Evolutionary conservation across 2,888 invertebrate genomes (phyloP).

Genomic region (Saturnia japonica): DNA sequence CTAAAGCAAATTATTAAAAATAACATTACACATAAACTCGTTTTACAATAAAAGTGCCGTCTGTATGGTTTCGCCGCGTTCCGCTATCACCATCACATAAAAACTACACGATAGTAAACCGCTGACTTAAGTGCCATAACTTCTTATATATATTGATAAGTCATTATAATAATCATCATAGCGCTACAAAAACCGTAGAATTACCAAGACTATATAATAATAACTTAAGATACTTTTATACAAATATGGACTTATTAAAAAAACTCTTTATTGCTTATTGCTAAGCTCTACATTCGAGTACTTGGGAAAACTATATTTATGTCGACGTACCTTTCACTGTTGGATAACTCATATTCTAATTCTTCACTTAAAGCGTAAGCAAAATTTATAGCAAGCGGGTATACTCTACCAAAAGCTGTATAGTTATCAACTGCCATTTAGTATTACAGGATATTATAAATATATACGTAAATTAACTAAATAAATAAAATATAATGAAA

Average conservation of each 20-base stretch:
- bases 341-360: slow-evolving; percentile 37
- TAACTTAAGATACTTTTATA: background rate
- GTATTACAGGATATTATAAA: slow-evolving; percentile 1
- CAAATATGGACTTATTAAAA: background rate
- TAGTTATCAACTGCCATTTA: background rate
- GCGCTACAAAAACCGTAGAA: slow-evolving; percentile 25
- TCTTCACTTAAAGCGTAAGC: slow-evolving; percentile 21
- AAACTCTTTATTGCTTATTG: background rate
- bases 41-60: slow-evolving; percentile 16
- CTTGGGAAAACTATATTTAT: slow-evolving; percentile 16
- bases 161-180: slow-evolving; percentile 14
- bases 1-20: slow-evolving; percentile 18
- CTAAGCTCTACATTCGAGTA: background rate
- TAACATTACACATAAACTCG: slow-evolving; percentile 12
- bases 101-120: slow-evolving; percentile 13
- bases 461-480: background rate
- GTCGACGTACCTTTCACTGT: slow-evolving; percentile 39
- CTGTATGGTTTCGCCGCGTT: slow-evolving; percentile 13
- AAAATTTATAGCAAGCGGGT: slow-evolving; percentile 6
- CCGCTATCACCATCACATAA: slow-evolving; percentile 10
- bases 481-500: background rate
- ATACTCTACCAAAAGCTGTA: slow-evolving; percentile 3
- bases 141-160: slow-evolving; percentile 14
- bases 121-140: slow-evolving; percentile 12
- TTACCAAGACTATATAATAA: background rate